These are phyloP conservation scores for Mythimna ferrago DNA, from an alignment of 2,888 invertebrate genomes.

Conservation along the genomic window DNA sequence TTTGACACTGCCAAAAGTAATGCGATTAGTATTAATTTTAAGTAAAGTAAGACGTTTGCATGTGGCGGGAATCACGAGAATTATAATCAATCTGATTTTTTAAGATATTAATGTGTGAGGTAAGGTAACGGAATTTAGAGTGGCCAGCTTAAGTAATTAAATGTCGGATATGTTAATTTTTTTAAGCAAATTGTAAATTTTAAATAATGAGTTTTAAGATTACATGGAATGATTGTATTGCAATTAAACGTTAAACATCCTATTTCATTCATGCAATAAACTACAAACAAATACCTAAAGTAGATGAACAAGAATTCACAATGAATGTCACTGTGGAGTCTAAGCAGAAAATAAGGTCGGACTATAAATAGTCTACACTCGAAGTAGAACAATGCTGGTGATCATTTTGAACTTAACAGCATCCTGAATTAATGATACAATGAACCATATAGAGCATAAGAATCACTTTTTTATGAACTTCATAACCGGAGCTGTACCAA, in stretches of 20 bases:
- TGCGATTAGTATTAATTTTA: too few relatives aligned
- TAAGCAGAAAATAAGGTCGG: conserved; percentile 48
- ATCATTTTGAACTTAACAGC: conserved; percentile 38
- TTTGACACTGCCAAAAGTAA: too few relatives aligned
- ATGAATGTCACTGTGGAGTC: conserved; percentile 27
- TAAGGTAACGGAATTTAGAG: too few relatives aligned
- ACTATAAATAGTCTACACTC: conserved; percentile 37
- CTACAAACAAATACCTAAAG: conserved; percentile 6
- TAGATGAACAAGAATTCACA: conserved; percentile 34
- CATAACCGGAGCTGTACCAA: too few relatives aligned
- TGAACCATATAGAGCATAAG: conserved; percentile 1
- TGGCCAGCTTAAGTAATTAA: too few relatives aligned
- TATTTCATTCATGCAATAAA: neutral
- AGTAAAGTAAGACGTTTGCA: too few relatives aligned
- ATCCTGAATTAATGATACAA: conserved; percentile 26
- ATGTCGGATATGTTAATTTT: too few relatives aligned
- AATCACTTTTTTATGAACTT: too few relatives aligned
- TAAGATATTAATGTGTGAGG: too few relatives aligned
- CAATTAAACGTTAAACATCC: neutral
- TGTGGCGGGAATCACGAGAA: too few relatives aligned
- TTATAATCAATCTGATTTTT: too few relatives aligned
- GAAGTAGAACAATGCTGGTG: conserved; percentile 37
- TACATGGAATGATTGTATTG: neutral
- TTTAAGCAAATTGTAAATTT: too few relatives aligned
- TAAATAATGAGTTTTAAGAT: neutral